phyloP scores from a whole-genome alignment of 2,113 vertebrate species.

The Oriolus oriolus region DNA sequence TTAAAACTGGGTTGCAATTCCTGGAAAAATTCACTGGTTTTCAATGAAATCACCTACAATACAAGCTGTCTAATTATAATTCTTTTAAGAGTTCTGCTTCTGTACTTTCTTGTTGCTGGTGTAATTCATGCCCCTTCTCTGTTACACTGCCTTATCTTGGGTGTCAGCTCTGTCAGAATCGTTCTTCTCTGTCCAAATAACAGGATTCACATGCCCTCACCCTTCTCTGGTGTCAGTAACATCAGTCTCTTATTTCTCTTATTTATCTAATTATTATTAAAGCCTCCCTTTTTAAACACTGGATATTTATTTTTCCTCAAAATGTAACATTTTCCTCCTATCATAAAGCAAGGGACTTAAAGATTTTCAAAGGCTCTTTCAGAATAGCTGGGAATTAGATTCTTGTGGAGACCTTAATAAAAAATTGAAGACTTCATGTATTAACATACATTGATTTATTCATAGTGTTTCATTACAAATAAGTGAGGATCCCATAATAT shows the following conservation, averaged over 20 bases:
- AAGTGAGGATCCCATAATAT: constrained; percentile 72
- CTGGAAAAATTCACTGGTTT: background rate
- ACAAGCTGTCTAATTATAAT: background rate
- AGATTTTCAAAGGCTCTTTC: constrained; percentile 67
- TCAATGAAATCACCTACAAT: background rate
- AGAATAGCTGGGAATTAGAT: constrained; percentile 70
- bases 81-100: background rate
- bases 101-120: background rate
- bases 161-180: background rate
- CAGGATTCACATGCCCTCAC: background rate
- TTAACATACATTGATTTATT: constrained; percentile 88
- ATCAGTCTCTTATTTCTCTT: background rate
- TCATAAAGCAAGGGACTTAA: constrained; percentile 43
- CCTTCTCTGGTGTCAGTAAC: background rate
- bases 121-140: background rate
- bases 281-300: background rate
- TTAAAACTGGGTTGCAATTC: background rate
- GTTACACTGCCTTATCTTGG: background rate
- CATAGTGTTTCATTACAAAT: constrained; percentile 83
- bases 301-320: background rate
- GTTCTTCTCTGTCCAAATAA: background rate
- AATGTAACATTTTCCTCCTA: background rate
- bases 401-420: constrained; percentile 69
- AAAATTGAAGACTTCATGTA: constrained; percentile 74
- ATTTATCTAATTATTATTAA: background rate